A percentile compares a stretch with the other conserved stretches of the same genome.
Conservation (phyloP, 2,797 vertebrate genomes). For the Zalophus californianus region DNA sequence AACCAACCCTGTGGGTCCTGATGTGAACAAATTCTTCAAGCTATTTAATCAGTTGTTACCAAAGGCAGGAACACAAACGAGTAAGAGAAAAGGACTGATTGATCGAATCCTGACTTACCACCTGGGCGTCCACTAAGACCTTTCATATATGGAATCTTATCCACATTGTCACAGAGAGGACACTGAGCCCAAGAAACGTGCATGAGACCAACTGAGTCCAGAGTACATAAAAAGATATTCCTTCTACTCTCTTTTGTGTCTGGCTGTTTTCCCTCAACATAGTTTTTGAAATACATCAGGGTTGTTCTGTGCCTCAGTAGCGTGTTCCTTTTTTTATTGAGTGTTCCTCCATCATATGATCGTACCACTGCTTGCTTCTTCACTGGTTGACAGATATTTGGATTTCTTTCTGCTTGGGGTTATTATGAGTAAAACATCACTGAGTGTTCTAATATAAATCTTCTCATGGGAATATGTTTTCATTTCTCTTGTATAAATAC, state of each 20-base stretch:
- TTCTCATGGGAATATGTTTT: not conserved
- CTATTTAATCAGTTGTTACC: not conserved
- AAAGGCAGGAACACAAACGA: not conserved
- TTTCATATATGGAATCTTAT: not conserved
- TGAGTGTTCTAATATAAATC: not conserved
- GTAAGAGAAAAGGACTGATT: not conserved
- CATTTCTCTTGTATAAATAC: not conserved
- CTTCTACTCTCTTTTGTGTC: not conserved
- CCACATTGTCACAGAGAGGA: not conserved
- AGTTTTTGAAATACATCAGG: not conserved
- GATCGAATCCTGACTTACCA: not conserved
- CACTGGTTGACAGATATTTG: not conserved
- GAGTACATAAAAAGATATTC: not conserved
- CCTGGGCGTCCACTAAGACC: not conserved
- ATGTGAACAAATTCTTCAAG: not conserved
- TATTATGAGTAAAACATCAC: not conserved
- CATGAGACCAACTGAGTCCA: not conserved
- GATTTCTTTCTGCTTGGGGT: not conserved
- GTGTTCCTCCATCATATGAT: not conserved
- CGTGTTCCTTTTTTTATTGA: not conserved
- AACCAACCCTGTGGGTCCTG: not conserved
- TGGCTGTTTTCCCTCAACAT: not conserved
- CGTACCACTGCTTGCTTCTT: not conserved
- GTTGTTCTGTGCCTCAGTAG: not conserved
- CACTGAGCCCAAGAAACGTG: not conserved